These are phyloP conservation scores for Dolichotis patagonum DNA, from an alignment of 2,113 vertebrate species.

Conservation along the genomic window DNA sequence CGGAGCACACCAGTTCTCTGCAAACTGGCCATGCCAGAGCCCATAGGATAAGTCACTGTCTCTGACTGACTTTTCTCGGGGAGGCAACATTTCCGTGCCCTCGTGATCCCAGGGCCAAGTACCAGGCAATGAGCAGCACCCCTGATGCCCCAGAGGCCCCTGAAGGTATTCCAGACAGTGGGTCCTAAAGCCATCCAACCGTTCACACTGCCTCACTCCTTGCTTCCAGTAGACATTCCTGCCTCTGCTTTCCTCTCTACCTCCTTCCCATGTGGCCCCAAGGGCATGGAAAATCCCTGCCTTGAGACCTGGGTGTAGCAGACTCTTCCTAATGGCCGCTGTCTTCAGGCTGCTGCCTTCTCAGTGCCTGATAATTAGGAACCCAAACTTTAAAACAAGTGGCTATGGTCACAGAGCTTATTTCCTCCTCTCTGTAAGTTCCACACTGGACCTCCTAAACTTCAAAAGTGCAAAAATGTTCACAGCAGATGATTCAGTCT, in stretches of 20 bases:
- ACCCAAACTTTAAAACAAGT: neutral
- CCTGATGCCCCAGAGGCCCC: neutral
- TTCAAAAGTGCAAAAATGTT: neutral
- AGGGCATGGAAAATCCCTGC: neutral
- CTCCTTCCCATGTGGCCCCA: neutral
- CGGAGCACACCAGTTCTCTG: neutral
- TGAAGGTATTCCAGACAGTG: too few species aligned
- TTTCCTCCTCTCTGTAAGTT: neutral
- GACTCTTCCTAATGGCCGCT: neutral
- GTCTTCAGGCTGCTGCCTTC: neutral
- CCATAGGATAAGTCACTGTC: neutral
- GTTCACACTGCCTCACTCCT: neutral
- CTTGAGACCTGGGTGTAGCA: neutral
- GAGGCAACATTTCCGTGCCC: neutral
- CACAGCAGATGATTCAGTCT: neutral
- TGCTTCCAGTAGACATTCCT: neutral
- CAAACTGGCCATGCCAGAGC: neutral
- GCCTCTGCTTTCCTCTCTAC: neutral
- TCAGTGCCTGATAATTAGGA: neutral
- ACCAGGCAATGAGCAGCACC: neutral
- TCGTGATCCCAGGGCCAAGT: neutral
- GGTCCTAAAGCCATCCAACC: neutral
- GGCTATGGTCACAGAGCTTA: accelerated
- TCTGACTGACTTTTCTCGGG: neutral
- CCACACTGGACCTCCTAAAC: neutral